Evolutionary conservation across 2,888 invertebrate species (phyloP).

Genomic region (Dynastes grantii): DNA sequence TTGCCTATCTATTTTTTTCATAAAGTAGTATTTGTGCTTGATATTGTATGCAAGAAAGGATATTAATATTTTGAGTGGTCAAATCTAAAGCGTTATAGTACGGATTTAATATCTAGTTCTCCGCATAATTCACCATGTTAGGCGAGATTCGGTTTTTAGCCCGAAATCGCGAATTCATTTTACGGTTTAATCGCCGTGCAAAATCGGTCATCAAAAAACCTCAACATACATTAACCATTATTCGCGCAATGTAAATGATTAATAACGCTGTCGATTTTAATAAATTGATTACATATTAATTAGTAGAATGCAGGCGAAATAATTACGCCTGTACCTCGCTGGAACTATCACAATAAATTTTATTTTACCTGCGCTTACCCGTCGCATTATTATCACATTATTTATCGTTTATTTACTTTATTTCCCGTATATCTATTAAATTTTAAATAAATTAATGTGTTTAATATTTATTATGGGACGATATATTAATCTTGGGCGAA

Average conservation of each 20-base stretch:
- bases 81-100: too few species aligned
- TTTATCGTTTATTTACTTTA: conserved; percentile 46
- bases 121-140: too few species aligned
- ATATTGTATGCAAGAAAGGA: too few species aligned
- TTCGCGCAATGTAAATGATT: background rate
- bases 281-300: conserved; percentile 39
- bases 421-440: conserved; percentile 31
- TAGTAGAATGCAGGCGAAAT: conserved; percentile 31
- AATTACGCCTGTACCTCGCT: conserved; percentile 20
- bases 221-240: conserved; percentile 22
- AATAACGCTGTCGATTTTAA: conserved; percentile 20
- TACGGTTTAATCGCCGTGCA: background rate
- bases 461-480: conserved; percentile 48
- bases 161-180: background rate
- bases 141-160: background rate
- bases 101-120: too few species aligned
- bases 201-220: conserved; percentile 12
- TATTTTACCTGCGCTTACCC: conserved; percentile 29
- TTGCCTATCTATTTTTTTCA: too few species aligned
- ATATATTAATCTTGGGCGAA: conserved; percentile 44
- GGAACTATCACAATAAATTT: conserved; percentile 35
- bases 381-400: conserved; percentile 42
- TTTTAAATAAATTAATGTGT: conserved; percentile 49
- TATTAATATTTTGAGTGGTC: too few species aligned
- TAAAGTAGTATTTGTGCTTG: too few species aligned